These are phyloP conservation scores for Bombus waltoni DNA, from an alignment of 1,140 invertebrate genomes.

Conservation along the genomic window DNA sequence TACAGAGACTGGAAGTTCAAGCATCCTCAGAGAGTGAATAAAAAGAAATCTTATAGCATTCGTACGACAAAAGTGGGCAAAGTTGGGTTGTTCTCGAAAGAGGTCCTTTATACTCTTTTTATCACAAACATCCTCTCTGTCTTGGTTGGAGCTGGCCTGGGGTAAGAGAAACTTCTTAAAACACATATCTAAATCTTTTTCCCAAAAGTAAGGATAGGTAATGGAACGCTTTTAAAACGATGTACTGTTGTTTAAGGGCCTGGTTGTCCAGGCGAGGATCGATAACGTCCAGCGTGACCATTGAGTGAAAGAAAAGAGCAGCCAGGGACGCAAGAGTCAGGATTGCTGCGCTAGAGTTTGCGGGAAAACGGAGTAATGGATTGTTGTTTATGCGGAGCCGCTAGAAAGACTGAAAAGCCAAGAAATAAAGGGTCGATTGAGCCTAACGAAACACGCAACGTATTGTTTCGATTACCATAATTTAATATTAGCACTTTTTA, in stretches of 20 bases:
- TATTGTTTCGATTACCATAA: slow-evolving; percentile 62
- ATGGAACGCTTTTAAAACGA: neutral
- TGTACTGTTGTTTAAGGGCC: slow-evolving; percentile 81
- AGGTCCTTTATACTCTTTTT: slow-evolving; percentile 94
- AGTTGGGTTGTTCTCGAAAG: slow-evolving; percentile 92
- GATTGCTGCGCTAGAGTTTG: slow-evolving; percentile 52
- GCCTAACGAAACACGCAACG: slow-evolving; percentile 68
- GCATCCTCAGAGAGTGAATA: slow-evolving; percentile 84
- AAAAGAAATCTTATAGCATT: slow-evolving; percentile 87
- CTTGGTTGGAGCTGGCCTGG: slow-evolving; percentile 94
- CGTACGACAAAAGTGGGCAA: slow-evolving; percentile 91
- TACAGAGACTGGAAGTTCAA: slow-evolving; percentile 92
- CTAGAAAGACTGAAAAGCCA: slow-evolving; percentile 77
- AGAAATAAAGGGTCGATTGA: slow-evolving; percentile 57
- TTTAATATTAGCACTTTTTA: slow-evolving; percentile 65
- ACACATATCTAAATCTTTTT: neutral
- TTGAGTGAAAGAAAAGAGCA: slow-evolving; percentile 80
- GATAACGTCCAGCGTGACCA: slow-evolving; percentile 85
- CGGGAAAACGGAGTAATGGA: slow-evolving; percentile 34
- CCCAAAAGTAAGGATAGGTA: neutral
- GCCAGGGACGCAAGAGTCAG: slow-evolving; percentile 20
- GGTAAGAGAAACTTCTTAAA: slow-evolving; percentile 84
- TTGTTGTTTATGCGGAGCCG: slow-evolving; percentile 52
- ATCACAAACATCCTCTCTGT: slow-evolving; percentile 95
- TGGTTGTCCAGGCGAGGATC: slow-evolving; percentile 88